Evolutionary conservation across 2,888 invertebrate species (phyloP), one percentile per base, ranked within the genome.

Genomic region (Cordilura impudica): DNA sequence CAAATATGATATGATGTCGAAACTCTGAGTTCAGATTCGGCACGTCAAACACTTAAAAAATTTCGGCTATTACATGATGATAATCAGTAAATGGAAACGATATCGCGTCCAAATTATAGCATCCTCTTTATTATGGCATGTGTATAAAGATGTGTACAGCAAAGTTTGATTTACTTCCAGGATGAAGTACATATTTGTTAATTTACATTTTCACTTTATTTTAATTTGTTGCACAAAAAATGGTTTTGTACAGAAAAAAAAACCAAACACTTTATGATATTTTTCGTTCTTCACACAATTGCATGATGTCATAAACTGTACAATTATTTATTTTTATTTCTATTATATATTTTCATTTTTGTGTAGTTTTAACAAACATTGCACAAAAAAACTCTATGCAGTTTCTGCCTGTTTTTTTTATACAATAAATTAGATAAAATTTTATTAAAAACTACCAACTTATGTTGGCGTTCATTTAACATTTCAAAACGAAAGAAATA

Each of bases 361-460:
- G 49, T 56, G 8, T 39, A 18, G 58, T 45, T 67, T 61, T 53
- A 45, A 67, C 45, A 60, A 39, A 56, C 12, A 26, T 53, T 39
- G 4, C 26, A 26, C 2, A 39, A 60, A 49, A 56, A 45, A 51
- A 60, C 45, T 63, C 39, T 23, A 60, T 56, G 53, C 60, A 60
- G 21, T 39, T 60, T 70, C 56, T 65, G 23, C 12, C 6, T 60
- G 35, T 66, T 35, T n/a, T 7, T 51, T 54, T 63, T 53, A 35
- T 69, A 58, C 58, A 69, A 78, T 78, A 78, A 78, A 73, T 73
- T 69, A 69, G 72, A 78, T 69, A 72, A 69, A 77, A 72, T 21
- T 54, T 61, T 47, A 66, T 75, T 66, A 66, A 79, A 74, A 71
- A 66, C 29, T 29, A 61, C 26, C 71, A 72, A 78, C 49, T 63